Evolutionary conservation across 92 coral and sea anemone genomes (phyloP), one percentile per base, ranked within the genome.

Genomic region (Phenganax stokvisi): DNA sequence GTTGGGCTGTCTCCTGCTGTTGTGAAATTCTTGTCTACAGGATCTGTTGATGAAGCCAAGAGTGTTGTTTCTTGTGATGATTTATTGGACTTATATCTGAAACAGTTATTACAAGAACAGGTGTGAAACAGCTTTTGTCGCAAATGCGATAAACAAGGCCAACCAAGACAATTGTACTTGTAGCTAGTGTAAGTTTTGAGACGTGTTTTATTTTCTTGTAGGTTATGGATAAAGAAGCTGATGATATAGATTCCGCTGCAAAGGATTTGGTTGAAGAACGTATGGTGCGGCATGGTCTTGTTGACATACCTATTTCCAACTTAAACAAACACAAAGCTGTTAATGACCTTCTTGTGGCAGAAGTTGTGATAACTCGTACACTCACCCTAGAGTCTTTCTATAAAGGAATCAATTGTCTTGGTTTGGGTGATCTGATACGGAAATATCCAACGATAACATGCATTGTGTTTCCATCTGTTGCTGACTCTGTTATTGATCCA

Each of bases 391-490:
- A 88, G 70, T 54, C 86, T 47, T 88, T 88, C 80, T 85, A 85
- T 74, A 67, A 57, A 68, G 87, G 87, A 51, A 85, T 88, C 17
- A 86, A 88, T 72, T 17, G 75, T 55, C 85, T 85, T 60, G 91
- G 91, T 56, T 54, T 88, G 56, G 91, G 91, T 74, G 83, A 88
- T 56, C 79, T 88, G 56, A 86, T 88, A 44, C 57, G 91, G 30
- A 79, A 79, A 79, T 74, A 85, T 61, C 85, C 89, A 52, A 29
- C 28, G 61, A 78, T 85, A 30, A 28, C 67, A 25, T 13, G 58
- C 10, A 37, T 56, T 74, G 84, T 88, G 5, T 86, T 88, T 54
- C 91, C 91, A 37, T 56, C 87, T 29, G 44, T 67, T 17, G 85
- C 74, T 56, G 88, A 82, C 12, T 72, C 80, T 51, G 59, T 71